Percentiles rank a stretch among this genome's conserved stretches.
phyloP scores from a whole-genome alignment of 2,113 vertebrate genomes.

The Myotis lucifugus region DNA sequence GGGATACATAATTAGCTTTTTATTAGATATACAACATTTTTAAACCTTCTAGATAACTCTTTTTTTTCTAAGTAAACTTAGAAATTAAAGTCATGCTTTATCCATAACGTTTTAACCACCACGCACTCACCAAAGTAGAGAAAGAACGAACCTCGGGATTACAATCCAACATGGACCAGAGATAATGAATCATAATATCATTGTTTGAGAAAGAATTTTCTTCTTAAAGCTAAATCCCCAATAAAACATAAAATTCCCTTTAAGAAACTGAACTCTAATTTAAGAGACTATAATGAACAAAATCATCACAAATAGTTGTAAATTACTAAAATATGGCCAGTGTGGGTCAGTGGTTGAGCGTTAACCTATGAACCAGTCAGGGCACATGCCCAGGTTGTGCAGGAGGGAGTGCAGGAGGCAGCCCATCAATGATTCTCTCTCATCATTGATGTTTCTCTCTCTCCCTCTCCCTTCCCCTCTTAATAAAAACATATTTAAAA shows the following conservation, averaged over 20 bases:
- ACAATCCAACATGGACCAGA: not conserved
- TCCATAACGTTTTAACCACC: not conserved
- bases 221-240: conserved; percentile 23
- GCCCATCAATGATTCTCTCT: too few species aligned
- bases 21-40: not conserved
- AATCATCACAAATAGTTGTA: not conserved
- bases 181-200: not conserved
- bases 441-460: too few species aligned
- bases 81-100: not conserved
- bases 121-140: too few species aligned
- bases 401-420: too few species aligned
- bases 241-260: not conserved
- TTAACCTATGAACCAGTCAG: too few species aligned
- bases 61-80: not conserved
- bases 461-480: too few species aligned
- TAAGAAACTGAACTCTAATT: not conserved
- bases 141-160: not conserved
- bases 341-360: too few species aligned
- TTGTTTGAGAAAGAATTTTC: not conserved
- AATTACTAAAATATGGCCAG: not conserved
- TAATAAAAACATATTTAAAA: too few species aligned
- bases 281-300: not conserved
- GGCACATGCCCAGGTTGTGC: too few species aligned
- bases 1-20: conserved; percentile 11
- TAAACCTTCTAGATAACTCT: not conserved